Percentiles rank a stretch among this genome's conserved stretches.
Conservation (phyloP, 2,113 vertebrate genomes). For the Eurystomus gularis region DNA sequence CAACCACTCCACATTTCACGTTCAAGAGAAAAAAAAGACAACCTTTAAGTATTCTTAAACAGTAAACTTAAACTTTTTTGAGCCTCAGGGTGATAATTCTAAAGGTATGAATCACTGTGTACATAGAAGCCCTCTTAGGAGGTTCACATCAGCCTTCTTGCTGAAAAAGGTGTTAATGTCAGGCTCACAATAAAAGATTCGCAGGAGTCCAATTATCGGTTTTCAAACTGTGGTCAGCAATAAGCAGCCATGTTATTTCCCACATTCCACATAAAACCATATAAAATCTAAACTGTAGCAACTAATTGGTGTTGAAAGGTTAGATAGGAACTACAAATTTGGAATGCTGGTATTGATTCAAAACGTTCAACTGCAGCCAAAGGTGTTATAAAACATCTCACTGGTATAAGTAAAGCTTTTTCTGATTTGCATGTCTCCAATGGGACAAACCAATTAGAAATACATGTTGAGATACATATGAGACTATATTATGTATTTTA, state of each 20-base stretch:
- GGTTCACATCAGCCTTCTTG: background rate
- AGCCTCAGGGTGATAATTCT: background rate
- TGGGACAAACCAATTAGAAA: background rate
- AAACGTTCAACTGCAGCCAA: background rate
- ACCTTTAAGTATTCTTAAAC: too few relatives aligned
- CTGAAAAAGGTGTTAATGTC: background rate
- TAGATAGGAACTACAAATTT: background rate
- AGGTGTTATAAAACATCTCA: background rate
- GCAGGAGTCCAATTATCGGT: background rate
- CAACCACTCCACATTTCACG: background rate
- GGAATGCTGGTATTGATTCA: background rate
- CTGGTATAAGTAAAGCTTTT: background rate
- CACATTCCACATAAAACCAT: background rate
- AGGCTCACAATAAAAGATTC: background rate
- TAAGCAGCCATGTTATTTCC: background rate
- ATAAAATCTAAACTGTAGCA: background rate
- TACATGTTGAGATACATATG: background rate
- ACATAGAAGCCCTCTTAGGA: background rate
- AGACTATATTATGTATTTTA: background rate
- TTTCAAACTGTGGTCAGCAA: background rate
- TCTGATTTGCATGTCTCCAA: background rate
- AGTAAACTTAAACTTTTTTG: too few relatives aligned
- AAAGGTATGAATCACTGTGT: background rate
- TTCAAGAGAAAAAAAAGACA: background rate
- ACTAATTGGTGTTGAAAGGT: background rate